These are phyloP conservation scores for Oophaga pumilio DNA, from an alignment of 2,113 vertebrate species.

Conservation along the genomic window DNA sequence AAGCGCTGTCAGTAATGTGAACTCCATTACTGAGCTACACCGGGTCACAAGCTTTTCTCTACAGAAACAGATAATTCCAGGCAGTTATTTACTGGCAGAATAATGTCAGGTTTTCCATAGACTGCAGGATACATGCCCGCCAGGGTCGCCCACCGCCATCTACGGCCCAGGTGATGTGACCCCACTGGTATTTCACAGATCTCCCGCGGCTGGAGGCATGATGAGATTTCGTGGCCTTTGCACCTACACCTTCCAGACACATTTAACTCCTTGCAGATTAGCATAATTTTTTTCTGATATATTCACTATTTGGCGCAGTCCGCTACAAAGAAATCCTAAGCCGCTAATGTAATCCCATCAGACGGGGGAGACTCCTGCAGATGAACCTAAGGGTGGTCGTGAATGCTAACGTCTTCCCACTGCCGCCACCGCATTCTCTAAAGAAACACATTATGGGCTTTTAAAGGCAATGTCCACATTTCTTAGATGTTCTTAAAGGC, in stretches of 20 bases:
- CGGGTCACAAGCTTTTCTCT: background rate
- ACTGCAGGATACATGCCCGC: background rate
- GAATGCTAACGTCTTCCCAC: constrained; percentile 12
- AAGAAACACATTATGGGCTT: background rate
- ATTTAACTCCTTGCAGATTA: constrained; percentile 40
- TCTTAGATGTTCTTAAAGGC: background rate
- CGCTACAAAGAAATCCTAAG: background rate
- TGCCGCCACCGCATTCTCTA: background rate
- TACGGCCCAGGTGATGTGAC: constrained; percentile 13
- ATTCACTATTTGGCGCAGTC: constrained; percentile 16
- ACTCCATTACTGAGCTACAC: background rate
- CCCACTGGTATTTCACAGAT: constrained; percentile 19
- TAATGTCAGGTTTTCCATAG: constrained; percentile 11
- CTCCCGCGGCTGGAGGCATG: constrained; percentile 21
- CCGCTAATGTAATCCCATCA: constrained; percentile 22
- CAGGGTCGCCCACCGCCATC: background rate
- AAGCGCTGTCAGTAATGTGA: background rate
- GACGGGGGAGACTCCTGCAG: background rate
- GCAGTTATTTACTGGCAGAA: constrained; percentile 9
- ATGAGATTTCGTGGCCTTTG: constrained; percentile 43
- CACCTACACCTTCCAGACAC: constrained; percentile 28
- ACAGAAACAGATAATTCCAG: background rate
- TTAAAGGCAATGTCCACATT: background rate
- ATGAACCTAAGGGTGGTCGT: background rate
- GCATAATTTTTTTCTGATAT: constrained; percentile 39